phyloP scores from a whole-genome alignment of 1,140 invertebrate species.

The Caenorhabditis brenneri region DNA sequence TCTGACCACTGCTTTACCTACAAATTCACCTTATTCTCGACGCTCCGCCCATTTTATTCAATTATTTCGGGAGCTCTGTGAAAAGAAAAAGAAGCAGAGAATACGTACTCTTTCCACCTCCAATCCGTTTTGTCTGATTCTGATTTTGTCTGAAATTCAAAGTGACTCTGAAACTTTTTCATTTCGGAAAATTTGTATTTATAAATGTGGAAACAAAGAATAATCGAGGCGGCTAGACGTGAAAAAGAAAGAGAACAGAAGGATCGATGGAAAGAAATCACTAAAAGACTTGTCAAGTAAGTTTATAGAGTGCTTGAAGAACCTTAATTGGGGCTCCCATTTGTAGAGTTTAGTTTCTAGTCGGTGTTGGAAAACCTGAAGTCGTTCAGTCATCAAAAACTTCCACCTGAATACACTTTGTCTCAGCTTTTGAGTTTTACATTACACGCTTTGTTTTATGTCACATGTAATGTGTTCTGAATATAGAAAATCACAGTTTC shows the following conservation, averaged over 20 bases:
- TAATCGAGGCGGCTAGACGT: neutral
- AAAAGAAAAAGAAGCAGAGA: neutral
- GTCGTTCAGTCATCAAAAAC: neutral
- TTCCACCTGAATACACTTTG: too few relatives aligned
- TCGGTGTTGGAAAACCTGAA: too few relatives aligned
- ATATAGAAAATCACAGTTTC: too few relatives aligned
- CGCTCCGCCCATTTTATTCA: conserved; percentile 28
- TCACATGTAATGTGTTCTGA: too few relatives aligned
- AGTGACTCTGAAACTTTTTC: neutral
- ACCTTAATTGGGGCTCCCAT: too few relatives aligned
- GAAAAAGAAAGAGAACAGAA: conserved; percentile 34
- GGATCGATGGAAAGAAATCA: conserved; percentile 18
- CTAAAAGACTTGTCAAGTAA: conserved; percentile 7
- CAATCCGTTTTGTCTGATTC: neutral
- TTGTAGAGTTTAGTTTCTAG: too few relatives aligned
- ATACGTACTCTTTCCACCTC: neutral
- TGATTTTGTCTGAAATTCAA: neutral
- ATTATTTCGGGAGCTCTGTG: neutral
- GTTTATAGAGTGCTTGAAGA: too few relatives aligned
- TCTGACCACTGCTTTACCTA: neutral
- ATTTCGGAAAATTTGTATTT: neutral
- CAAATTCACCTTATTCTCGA: neutral
- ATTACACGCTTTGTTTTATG: too few relatives aligned
- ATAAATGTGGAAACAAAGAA: conserved; percentile 34
- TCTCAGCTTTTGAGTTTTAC: too few relatives aligned